Conservation (phyloP, 2,888 invertebrate species). For the Spisula subtruncata region DNA sequence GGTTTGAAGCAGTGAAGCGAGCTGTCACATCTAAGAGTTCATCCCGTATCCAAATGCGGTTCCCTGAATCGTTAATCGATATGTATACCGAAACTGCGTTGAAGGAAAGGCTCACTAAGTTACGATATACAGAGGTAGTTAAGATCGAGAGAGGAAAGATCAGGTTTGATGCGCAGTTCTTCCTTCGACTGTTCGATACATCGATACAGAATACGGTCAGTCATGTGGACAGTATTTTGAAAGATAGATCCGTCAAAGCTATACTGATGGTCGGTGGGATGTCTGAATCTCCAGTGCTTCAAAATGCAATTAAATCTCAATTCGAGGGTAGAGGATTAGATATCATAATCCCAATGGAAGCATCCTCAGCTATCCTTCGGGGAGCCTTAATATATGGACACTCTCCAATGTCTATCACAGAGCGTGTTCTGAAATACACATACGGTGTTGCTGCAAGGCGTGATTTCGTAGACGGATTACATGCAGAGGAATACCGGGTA, state of each 20-base stretch:
- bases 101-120: background rate
- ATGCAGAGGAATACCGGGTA: background rate
- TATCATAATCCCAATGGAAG: background rate
- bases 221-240: background rate
- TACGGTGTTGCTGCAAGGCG: background rate
- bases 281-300: constrained; percentile 42
- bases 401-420: background rate
- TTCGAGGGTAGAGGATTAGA: background rate
- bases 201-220: background rate
- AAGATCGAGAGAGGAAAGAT: background rate
- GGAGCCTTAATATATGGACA: background rate
- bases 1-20: constrained; percentile 42
- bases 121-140: background rate
- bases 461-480: background rate
- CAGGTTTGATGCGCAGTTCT: background rate
- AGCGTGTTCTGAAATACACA: background rate
- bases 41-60: background rate
- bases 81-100: background rate
- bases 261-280: constrained; percentile 42
- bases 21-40: background rate
- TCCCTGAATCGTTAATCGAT: constrained; percentile 26
- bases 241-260: background rate
- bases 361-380: background rate
- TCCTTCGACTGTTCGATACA: background rate
- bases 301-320: background rate